Base-by-base conservation (phyloP, 2,888 invertebrate species). In the Morpho deidamia region DNA sequence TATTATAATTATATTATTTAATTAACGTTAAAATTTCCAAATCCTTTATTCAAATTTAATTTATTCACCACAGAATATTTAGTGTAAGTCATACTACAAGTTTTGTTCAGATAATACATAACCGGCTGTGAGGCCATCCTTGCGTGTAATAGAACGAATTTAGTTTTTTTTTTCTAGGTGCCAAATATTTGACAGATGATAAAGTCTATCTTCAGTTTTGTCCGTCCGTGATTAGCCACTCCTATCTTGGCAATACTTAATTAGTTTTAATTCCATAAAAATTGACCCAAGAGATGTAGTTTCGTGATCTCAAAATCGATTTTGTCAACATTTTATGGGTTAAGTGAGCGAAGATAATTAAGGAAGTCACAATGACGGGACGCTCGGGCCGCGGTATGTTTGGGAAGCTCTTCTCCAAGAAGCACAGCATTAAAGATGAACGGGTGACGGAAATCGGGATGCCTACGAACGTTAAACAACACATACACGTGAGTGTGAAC, bases 401-500 rank as follows among this genome's bases (percentile, higher is more conserved):
- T 71, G 83, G 87, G 61, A 90, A 90, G 74, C 74, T 90, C 56
- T 90, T 90, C 72, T 71, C 88, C 7, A 88, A 88, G 70, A 90
- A 87, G 68, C 78, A 79, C 58, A 72, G 76, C 58, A 77, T 81
- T 56, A 83, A 77, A 66, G 89, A 90, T 68, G 91, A 91, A 57
- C 77, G 90, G 37, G 92, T 91, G 2, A 91, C 92, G 3, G 92
- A 93, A 62, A 97, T 97, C 59, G 95, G 96, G 2, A 91, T 92
- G 65, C 97, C 97, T 1, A 97, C 95, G 8, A 94, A 95, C 72
- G 96, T 97, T 11, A 93, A 94, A 61, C 95, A 96, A 69, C 92
- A 95, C 69, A 94, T 97, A 70, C 97, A 97, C 80, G 97, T 98
- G 23, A 95, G 94, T 63, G 95, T 94, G 69, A 95, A 97, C 78